Conservation (phyloP, 2,113 vertebrate species). For the Paradoxurus hermaphroditus region DNA sequence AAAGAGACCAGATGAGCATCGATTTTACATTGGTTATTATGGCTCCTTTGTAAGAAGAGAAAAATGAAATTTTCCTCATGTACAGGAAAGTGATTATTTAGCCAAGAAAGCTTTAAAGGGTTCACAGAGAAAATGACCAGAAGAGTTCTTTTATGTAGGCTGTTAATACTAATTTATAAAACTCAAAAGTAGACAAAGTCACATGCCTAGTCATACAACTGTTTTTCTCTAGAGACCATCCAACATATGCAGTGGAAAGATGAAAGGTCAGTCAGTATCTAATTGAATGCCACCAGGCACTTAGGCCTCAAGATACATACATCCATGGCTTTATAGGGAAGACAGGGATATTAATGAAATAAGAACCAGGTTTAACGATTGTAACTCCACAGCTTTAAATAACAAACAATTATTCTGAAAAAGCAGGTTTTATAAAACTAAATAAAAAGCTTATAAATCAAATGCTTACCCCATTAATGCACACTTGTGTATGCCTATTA, state of each 20-base stretch:
- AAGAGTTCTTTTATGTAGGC: constrained; percentile 12
- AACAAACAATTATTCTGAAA: constrained; percentile 11
- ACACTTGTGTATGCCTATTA: constrained; percentile 94
- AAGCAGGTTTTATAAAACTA: not conserved
- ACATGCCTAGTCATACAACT: not conserved
- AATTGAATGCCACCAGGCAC: not conserved
- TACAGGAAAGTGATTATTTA: not conserved
- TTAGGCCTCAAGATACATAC: not conserved
- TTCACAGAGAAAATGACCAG: constrained; percentile 28
- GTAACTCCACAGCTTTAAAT: not conserved
- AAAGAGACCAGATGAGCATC: not conserved
- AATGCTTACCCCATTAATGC: constrained; percentile 91
- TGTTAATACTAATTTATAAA: constrained; percentile 32
- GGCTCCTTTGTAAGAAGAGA: not conserved
- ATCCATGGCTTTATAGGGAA: not conserved
- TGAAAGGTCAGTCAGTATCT: not conserved
- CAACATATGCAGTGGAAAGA: not conserved
- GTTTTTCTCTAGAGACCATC: not conserved
- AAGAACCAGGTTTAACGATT: not conserved
- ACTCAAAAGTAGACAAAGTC: constrained; percentile 30
- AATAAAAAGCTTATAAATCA: not conserved
- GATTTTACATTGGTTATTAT: not conserved
- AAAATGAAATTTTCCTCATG: not conserved
- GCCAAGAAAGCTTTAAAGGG: not conserved
- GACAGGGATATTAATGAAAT: not conserved